Percentiles rank a stretch among this genome's conserved stretches.
These are phyloP conservation scores for Eucriotettix oculatus DNA, from an alignment of 2,888 invertebrate species.

Conservation along the genomic window DNA sequence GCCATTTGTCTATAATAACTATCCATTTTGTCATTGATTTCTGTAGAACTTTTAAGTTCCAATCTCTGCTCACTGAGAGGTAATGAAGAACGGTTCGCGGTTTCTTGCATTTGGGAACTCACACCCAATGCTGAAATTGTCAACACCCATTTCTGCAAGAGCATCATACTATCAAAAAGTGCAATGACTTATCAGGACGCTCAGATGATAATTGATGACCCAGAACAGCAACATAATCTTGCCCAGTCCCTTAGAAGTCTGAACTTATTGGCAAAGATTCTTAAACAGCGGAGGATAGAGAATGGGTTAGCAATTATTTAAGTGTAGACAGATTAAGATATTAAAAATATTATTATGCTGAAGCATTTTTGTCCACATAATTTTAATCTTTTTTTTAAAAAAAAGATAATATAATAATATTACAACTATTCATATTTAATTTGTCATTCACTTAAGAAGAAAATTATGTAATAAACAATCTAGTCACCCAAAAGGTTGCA, in stretches of 20 bases:
- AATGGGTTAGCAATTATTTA: slow-evolving; percentile 43
- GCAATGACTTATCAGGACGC: slow-evolving; percentile 97
- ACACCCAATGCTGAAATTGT: slow-evolving; percentile 68
- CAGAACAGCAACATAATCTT: slow-evolving; percentile 47
- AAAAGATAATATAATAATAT: too few relatives aligned
- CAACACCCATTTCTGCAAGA: slow-evolving; percentile 72
- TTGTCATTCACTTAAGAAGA: too few relatives aligned
- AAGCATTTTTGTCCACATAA: too few relatives aligned
- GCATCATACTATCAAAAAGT: slow-evolving; percentile 76
- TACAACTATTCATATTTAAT: too few relatives aligned
- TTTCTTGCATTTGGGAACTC: slow-evolving; percentile 92
- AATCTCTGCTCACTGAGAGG: slow-evolving; percentile 90
- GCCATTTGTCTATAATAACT: background rate
- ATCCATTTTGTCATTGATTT: background rate
- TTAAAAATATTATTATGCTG: too few relatives aligned
- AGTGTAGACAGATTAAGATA: too few relatives aligned
- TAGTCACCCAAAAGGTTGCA: too few relatives aligned
- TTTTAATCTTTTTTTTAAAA: too few relatives aligned
- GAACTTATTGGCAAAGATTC: slow-evolving; percentile 76
- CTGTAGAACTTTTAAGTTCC: slow-evolving; percentile 71
- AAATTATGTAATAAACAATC: too few relatives aligned
- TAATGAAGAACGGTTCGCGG: slow-evolving; percentile 81
- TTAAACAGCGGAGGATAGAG: slow-evolving; percentile 68
- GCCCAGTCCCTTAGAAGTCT: slow-evolving; percentile 64
- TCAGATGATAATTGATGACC: slow-evolving; percentile 82